Evolutionary conservation across 2,113 vertebrate species (phyloP).

Genomic region (Hucho hucho): DNA sequence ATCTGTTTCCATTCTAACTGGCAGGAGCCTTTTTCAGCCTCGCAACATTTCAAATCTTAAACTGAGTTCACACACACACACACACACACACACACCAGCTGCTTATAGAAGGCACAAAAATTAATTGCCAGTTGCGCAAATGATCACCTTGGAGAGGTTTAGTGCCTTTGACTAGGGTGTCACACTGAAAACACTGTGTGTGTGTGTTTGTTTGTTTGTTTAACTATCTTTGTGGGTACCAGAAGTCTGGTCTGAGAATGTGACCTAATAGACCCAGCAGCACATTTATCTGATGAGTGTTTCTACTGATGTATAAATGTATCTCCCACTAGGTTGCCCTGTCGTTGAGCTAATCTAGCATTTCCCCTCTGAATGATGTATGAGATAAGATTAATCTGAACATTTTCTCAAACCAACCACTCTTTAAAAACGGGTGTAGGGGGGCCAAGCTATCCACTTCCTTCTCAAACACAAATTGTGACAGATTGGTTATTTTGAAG

Average conservation of each 20-base stretch:
- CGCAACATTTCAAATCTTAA: background rate
- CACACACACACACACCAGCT: background rate
- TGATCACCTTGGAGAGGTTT: conserved; percentile 20
- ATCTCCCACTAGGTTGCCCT: background rate
- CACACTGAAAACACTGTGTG: background rate
- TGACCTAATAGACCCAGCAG: background rate
- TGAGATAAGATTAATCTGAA: background rate
- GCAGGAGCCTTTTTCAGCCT: background rate
- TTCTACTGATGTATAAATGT: conserved; percentile 2
- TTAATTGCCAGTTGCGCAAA: background rate
- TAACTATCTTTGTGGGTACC: too few relatives aligned
- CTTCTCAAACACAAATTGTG: background rate
- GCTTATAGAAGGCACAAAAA: background rate
- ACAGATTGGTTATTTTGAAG: background rate
- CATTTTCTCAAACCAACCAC: too few relatives aligned
- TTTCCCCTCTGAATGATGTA: background rate
- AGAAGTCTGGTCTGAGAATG: background rate
- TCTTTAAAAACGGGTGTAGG: background rate
- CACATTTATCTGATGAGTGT: background rate
- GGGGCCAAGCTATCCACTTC: too few relatives aligned
- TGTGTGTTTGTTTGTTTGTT: background rate
- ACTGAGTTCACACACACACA: background rate
- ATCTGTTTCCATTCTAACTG: background rate
- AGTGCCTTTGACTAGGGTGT: conserved; percentile 6
- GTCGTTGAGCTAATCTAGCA: background rate